A percentile compares a stretch with the other conserved stretches of the same genome.
Evolutionary conservation across 2,888 invertebrate genomes (phyloP).

Genomic region (Chymomyza fuscimana): DNA sequence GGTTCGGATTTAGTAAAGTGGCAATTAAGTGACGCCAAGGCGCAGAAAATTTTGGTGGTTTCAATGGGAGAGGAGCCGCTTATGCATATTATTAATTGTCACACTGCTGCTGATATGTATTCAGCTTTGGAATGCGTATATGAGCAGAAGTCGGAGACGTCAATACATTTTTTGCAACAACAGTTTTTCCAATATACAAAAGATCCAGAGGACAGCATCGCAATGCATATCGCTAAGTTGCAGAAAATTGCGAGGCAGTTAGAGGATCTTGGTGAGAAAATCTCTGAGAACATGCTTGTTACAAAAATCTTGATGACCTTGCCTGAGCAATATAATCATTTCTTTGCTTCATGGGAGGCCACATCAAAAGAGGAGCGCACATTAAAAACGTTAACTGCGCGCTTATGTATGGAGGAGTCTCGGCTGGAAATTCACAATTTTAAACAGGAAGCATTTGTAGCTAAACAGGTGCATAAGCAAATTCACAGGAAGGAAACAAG

Average conservation of each 20-base stretch:
- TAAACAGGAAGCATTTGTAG: slow-evolving; percentile 8
- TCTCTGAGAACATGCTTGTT: slow-evolving; percentile 18
- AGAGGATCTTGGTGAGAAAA: too few relatives aligned
- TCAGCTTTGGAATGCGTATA: slow-evolving; percentile 49
- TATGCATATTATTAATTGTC: slow-evolving; percentile 44
- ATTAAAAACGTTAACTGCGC: slow-evolving; percentile 48
- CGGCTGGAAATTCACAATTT: slow-evolving; percentile 27
- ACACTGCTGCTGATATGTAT: slow-evolving; percentile 41
- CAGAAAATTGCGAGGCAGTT: slow-evolving; percentile 28
- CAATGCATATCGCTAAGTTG: slow-evolving; percentile 37
- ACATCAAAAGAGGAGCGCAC: slow-evolving; percentile 46
- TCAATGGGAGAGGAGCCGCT: slow-evolving; percentile 48
- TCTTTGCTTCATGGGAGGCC: slow-evolving; percentile 34
- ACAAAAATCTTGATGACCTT: slow-evolving; percentile 57
- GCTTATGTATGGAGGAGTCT: slow-evolving; percentile 35
- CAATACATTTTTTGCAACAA: slow-evolving; percentile 70
- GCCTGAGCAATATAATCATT: slow-evolving; percentile 52
- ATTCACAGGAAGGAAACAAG: too few relatives aligned
- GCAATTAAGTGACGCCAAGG: too few relatives aligned
- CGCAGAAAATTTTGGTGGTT: too few relatives aligned
- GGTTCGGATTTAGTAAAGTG: slow-evolving; percentile 67
- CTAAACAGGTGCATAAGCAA: slow-evolving; percentile 7
- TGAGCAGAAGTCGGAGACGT: slow-evolving; percentile 71
- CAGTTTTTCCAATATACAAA: slow-evolving; percentile 39
- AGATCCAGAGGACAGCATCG: slow-evolving; percentile 4